Evolutionary conservation across 2,113 vertebrate species (phyloP), one percentile per base, ranked within the genome.

Genomic region (Cinclus cinclus): DNA sequence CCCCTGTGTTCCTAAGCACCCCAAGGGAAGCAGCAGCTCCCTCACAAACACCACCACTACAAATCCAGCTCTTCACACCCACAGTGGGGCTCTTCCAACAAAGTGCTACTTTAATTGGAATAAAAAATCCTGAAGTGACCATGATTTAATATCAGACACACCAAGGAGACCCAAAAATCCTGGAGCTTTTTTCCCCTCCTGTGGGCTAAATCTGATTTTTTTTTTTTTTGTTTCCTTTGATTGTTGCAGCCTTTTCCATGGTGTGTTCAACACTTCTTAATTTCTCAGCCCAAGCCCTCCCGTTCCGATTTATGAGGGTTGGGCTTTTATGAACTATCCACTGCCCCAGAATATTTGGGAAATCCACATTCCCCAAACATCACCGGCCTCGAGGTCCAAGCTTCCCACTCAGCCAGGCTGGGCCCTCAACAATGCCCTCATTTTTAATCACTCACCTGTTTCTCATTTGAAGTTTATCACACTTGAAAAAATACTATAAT

Each of bases 371-470:
- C 82, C 91, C 76, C 83, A 93, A 95, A 82, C 80, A 91, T 94
- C 90, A 6, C 84, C 5, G 10, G 30, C 56, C 94, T 94, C 42
- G 47, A 90, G 91, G 73, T 80, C 59, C 65, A 71, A 90, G 84
- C 93, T 94, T 95, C 94, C 60, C 90, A 55, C 94, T 93, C 93
- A 30, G 85, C 87, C 47, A 41, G 88, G 73, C 94, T 8, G 80
- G 46, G 90, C 5, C 49, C 75, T 89, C 94, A 89, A 96, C 96
- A 96, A 96, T 93, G 63, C 91, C 81, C 89, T 96, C 92, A 81
- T 96, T 97, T 96, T 96, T 94, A 94, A 96, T 95, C 90, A 87
- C n/a, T 96, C 97, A 97, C 96, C 96, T 97, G 96, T 89, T 97
- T 97, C 90, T 96, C 95, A 97, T 97, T 97, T 96, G 47, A 87